phyloP scores from a whole-genome alignment of 2,113 vertebrate species.

The Lophius piscatorius region DNA sequence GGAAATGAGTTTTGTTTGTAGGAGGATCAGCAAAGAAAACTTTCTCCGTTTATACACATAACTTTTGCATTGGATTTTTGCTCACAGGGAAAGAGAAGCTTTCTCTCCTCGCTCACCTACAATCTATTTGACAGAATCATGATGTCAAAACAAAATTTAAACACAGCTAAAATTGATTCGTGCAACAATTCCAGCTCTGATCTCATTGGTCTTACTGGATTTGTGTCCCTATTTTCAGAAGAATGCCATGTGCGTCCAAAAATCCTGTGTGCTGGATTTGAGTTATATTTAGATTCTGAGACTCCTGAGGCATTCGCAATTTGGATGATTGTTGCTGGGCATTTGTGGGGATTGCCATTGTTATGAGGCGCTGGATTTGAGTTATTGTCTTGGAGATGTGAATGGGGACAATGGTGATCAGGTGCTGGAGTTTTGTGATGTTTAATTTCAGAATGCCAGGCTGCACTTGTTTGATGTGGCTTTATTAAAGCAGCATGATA shows the following conservation, averaged over 20 bases:
- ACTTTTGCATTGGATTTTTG: too few relatives aligned
- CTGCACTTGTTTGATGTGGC: constrained; percentile 20
- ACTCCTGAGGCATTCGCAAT: constrained; percentile 22
- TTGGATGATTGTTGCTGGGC: constrained; percentile 16
- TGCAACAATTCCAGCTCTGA: neutral
- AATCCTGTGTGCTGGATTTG: constrained; percentile 12
- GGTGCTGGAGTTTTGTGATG: constrained; percentile 25
- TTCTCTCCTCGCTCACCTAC: too few relatives aligned
- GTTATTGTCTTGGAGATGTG: constrained; percentile 16
- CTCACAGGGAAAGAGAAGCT: too few relatives aligned
- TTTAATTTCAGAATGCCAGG: constrained; percentile 11
- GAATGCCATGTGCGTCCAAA: constrained; percentile 20
- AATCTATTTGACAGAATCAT: neutral
- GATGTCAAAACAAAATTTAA: neutral
- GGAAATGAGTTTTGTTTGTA: too few relatives aligned
- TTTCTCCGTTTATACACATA: too few relatives aligned
- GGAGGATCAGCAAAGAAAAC: too few relatives aligned
- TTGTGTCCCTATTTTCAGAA: constrained; percentile 25
- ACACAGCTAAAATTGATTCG: neutral
- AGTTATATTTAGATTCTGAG: constrained; percentile 35
- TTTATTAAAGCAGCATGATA: constrained; percentile 1
- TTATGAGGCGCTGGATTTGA: constrained; percentile 18
- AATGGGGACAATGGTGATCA: constrained; percentile 15
- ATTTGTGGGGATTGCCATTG: constrained; percentile 24
- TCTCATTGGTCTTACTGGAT: neutral